Evolutionary conservation across 2,113 vertebrate species (phyloP).

Genomic region (Elanoides forficatus): DNA sequence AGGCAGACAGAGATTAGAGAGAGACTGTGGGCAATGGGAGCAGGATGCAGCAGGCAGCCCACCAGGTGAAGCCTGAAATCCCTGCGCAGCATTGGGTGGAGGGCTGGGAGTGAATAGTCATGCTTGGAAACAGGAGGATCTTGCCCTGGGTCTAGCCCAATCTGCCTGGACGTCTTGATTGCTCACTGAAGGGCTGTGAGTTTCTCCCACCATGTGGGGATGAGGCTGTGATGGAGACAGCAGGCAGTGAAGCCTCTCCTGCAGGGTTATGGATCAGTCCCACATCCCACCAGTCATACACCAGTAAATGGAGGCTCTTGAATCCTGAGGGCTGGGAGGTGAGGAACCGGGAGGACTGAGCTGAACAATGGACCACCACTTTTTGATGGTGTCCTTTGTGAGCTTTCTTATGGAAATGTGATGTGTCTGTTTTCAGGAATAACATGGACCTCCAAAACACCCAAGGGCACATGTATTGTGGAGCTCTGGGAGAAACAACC

Average conservation of each 20-base stretch:
- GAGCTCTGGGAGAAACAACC: not conserved
- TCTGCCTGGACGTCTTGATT: not conserved
- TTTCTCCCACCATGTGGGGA: not conserved
- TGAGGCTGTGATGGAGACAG: not conserved
- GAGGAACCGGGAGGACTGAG: not conserved
- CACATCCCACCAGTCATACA: not conserved
- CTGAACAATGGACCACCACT: not conserved
- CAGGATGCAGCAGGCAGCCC: not conserved
- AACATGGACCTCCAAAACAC: not conserved
- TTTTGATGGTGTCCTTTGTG: not conserved
- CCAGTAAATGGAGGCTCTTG: not conserved
- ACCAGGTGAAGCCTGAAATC: not conserved
- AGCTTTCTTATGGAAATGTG: not conserved
- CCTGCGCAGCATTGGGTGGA: not conserved
- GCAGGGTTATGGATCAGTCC: not conserved
- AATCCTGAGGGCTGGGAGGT: not conserved
- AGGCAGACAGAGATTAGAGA: not conserved
- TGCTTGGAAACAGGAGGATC: not conserved
- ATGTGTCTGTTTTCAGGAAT: not conserved
- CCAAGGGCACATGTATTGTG: accelerated
- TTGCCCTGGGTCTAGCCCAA: not conserved
- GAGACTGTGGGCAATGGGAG: not conserved
- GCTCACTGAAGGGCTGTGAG: not conserved
- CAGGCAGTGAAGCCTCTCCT: not conserved
- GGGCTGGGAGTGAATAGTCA: not conserved